Conservation (phyloP, 2,797 vertebrate species). For the Pangasius mekongensis region DNA sequence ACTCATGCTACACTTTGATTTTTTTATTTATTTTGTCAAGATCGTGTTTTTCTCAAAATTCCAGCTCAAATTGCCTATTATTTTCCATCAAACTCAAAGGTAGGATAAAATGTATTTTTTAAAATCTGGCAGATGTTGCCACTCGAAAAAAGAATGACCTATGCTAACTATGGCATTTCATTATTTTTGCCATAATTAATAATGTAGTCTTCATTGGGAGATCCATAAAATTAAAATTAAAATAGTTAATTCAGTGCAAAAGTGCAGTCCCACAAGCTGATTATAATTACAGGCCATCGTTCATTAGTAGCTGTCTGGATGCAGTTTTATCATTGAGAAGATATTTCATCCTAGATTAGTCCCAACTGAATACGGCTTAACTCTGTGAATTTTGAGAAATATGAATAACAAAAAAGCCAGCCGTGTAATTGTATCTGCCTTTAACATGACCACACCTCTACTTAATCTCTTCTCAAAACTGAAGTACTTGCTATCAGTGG, state of each 20-base stretch:
- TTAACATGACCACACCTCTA: neutral
- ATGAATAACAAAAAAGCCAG: neutral
- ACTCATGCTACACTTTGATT: neutral
- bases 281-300: neutral
- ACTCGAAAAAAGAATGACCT: neutral
- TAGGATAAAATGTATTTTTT: neutral
- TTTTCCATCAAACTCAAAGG: neutral
- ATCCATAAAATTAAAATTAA: neutral
- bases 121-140: neutral
- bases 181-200: constrained; percentile 21
- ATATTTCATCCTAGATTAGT: neutral
- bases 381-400: neutral
- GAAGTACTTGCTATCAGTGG: neutral
- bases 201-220: neutral
- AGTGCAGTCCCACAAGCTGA: neutral
- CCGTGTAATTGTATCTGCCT: neutral
- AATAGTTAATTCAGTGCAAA: neutral
- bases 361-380: neutral
- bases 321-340: neutral
- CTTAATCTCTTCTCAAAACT: neutral
- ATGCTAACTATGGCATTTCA: neutral
- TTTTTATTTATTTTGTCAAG: neutral
- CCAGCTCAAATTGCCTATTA: neutral
- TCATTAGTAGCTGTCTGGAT: constrained; percentile 12
- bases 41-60: neutral